Evolutionary conservation across 2,113 vertebrate species (phyloP).

Genomic region (Butorides virescens): DNA sequence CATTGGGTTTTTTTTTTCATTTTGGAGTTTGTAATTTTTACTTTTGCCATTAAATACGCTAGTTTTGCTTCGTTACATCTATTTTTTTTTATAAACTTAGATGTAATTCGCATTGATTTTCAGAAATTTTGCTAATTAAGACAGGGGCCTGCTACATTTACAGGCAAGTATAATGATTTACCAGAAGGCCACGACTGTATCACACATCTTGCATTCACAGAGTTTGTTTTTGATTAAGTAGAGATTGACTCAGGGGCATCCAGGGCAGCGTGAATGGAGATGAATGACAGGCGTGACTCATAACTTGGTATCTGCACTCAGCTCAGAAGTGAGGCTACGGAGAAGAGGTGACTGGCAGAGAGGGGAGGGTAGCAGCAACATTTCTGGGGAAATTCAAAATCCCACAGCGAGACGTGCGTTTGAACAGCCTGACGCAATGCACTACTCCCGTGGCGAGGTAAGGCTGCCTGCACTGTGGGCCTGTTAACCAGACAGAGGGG

Average conservation of each 20-base stretch:
- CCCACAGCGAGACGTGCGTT: accelerated
- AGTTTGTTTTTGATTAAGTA: neutral
- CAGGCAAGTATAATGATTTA: neutral
- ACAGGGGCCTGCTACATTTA: neutral
- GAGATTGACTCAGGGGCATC: neutral
- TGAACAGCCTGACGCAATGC: neutral
- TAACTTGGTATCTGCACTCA: neutral
- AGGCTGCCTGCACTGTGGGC: neutral
- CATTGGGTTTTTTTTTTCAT: neutral
- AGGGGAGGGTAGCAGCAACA: neutral
- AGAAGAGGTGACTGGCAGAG: neutral
- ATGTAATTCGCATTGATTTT: neutral
- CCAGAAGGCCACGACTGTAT: neutral
- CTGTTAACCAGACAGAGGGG: neutral
- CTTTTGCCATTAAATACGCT: neutral
- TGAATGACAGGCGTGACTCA: neutral
- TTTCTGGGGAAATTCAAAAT: neutral
- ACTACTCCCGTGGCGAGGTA: neutral
- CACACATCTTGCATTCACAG: neutral
- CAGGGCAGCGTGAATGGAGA: neutral
- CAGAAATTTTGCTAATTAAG: neutral
- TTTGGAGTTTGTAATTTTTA: neutral
- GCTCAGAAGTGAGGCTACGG: neutral
- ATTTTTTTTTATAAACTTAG: neutral
- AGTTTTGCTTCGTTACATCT: neutral